Base-by-base conservation (phyloP, 2,888 invertebrate genomes). In the Polydesmus complanatus region DNA sequence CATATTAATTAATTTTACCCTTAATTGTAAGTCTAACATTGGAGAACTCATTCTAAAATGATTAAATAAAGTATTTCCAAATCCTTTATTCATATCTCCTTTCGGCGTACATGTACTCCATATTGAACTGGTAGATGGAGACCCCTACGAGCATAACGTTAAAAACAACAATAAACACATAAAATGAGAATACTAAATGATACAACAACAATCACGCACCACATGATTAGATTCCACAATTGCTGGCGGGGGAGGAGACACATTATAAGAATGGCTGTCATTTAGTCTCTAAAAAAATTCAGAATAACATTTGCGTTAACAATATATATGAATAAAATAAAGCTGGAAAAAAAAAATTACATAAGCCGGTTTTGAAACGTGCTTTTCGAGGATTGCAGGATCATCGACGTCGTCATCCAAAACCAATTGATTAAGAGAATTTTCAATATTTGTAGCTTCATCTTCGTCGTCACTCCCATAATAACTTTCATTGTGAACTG, bases 381-480 rank as follows among this genome's bases (percentile, higher is more conserved):
- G 55, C 21, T 57, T 58, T 18, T 54, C 64, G 64, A 67, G 65
- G 47, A 67, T 67, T 27, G 68, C 68, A 26, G 67, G 67, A 59
- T 68, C 68, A 59, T 68, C 68, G 27, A 66, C 64, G 47, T 68
- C 66, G 58, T 72, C 72, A 60, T 72, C 73, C 61, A 72, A 62
- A 5, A 73, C 70, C 19, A 73, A 66, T 58, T 72, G 68, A 1
- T 70, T 70, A 54, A 74, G 68, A 60, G 70, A 71, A 54, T 71
- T 70, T 58, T 70, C 71, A 21, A 72, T 55, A 53, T 68, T 66
- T 22, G 60, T 62, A 8, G 65, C 63, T 18, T 63, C 61, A 18
- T 61, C 62, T 1, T 54, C n/a, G 25, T 49, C 55, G 2, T 21
- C 49, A 8, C 22, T 51, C 1, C 56, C 56, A 51, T 56, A 50